Evolutionary conservation across 2,113 vertebrate species (phyloP).

Genomic region (Manacus vitellinus): DNA sequence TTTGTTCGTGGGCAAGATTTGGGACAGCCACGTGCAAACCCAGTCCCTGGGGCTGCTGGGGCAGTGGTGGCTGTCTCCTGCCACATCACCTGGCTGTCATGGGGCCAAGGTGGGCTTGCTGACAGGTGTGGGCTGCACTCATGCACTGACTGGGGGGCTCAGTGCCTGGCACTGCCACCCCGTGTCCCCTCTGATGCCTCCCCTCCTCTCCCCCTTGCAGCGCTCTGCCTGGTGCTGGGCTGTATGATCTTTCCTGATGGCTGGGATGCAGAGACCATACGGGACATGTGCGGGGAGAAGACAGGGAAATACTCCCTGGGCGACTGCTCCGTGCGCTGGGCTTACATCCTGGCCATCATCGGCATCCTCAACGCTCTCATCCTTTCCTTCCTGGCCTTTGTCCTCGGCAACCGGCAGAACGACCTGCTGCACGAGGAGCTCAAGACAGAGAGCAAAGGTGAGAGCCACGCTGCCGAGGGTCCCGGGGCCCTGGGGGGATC

Average conservation of each 20-base stretch:
- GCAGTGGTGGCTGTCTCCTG: not conserved
- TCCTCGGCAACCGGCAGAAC: slow-evolving; percentile 91
- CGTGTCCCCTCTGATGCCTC: not conserved
- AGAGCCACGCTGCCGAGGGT: fast-evolving
- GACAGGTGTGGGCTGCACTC: not conserved
- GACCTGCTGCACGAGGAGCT: slow-evolving; percentile 89
- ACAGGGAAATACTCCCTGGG: slow-evolving; percentile 90
- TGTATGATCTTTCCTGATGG: slow-evolving; percentile 93
- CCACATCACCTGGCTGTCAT: fast-evolving
- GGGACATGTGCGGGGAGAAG: slow-evolving; percentile 92
- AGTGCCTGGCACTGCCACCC: fast-evolving
- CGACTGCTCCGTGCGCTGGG: slow-evolving; percentile 92
- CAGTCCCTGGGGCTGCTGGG: not conserved
- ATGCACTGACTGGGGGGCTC: fast-evolving
- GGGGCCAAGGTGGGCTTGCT: not conserved
- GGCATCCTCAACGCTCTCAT: slow-evolving; percentile 94
- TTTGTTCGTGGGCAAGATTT: not conserved
- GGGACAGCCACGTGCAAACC: fast-evolving
- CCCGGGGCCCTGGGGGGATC: not conserved
- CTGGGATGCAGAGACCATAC: slow-evolving; percentile 91
- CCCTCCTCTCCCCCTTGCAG: slow-evolving; percentile 59
- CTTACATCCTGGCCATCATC: slow-evolving; percentile 92
- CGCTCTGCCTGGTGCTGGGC: slow-evolving; percentile 90
- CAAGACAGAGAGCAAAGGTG: slow-evolving; percentile 88
- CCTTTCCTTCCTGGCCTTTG: slow-evolving; percentile 93